A percentile compares a stretch with the other conserved stretches of the same genome.
Evolutionary conservation across 2,113 vertebrate species (phyloP).

Genomic region (Corythornis cristatus): DNA sequence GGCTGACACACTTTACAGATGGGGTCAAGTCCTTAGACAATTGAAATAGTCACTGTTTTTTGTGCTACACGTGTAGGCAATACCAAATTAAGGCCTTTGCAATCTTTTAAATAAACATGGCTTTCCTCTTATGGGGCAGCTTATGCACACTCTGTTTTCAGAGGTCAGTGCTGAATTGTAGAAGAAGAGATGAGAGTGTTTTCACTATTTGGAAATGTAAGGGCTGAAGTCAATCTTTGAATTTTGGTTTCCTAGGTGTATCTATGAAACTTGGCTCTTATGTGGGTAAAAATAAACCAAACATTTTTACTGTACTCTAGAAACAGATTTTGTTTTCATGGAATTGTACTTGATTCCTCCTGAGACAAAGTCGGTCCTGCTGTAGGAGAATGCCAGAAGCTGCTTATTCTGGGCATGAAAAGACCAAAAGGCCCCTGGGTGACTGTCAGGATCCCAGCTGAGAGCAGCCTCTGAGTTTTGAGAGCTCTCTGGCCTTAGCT

Average conservation of each 20-base stretch:
- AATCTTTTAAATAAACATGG: neutral
- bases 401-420: neutral
- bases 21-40: neutral
- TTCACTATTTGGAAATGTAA: neutral
- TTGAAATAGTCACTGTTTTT: neutral
- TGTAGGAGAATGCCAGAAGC: neutral
- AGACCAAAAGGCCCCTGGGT: neutral
- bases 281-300: fast-evolving
- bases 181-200: neutral
- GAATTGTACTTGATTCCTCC: neutral
- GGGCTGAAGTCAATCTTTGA: neutral
- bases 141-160: neutral
- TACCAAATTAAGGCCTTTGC: neutral
- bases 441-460: neutral
- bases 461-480: neutral
- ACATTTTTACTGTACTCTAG: neutral
- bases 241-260: neutral
- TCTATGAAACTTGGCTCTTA: neutral
- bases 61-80: neutral
- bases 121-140: fast-evolving
- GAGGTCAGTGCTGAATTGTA: neutral
- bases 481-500: neutral
- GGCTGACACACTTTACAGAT: neutral
- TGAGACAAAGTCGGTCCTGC: neutral
- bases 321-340: neutral